These are phyloP conservation scores for Tetramorium simillimum DNA, from an alignment of 1,140 invertebrate genomes.

Conservation along the genomic window DNA sequence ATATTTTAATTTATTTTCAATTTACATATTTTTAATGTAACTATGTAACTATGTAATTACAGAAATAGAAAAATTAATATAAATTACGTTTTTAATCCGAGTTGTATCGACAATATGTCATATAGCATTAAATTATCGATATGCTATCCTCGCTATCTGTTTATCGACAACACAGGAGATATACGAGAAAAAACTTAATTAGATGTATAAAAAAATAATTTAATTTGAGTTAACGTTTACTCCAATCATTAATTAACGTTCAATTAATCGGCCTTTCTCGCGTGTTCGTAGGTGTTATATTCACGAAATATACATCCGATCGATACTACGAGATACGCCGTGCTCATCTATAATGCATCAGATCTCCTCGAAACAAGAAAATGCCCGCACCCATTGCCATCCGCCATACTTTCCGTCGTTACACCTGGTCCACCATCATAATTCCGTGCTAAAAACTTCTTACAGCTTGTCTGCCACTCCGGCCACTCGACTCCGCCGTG, in stretches of 20 bases:
- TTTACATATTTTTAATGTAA: background rate
- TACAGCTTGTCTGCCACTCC: constrained; percentile 29
- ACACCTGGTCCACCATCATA: constrained; percentile 58
- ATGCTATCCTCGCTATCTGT: background rate
- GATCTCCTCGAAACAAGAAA: constrained; percentile 53
- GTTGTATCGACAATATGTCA: background rate
- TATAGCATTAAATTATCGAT: background rate
- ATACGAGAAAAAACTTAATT: background rate
- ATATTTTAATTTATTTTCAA: background rate
- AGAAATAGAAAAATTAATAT: background rate
- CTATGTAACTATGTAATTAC: background rate
- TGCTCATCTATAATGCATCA: constrained; percentile 56
- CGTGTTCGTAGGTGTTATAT: background rate
- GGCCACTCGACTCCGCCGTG: background rate
- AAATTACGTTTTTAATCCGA: background rate
- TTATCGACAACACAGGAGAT: background rate
- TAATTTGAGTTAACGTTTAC: background rate
- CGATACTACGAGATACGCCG: constrained; percentile 32
- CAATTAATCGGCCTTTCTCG: background rate
- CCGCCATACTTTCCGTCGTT: constrained; percentile 51
- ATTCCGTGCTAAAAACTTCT: constrained; percentile 55
- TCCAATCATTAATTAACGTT: background rate
- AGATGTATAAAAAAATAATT: constrained; percentile 12
- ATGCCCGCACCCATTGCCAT: constrained; percentile 2
- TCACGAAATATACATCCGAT: constrained; percentile 23